Conservation (phyloP, 2,797 vertebrate genomes). For the Acrossocheilus fasciatus region DNA sequence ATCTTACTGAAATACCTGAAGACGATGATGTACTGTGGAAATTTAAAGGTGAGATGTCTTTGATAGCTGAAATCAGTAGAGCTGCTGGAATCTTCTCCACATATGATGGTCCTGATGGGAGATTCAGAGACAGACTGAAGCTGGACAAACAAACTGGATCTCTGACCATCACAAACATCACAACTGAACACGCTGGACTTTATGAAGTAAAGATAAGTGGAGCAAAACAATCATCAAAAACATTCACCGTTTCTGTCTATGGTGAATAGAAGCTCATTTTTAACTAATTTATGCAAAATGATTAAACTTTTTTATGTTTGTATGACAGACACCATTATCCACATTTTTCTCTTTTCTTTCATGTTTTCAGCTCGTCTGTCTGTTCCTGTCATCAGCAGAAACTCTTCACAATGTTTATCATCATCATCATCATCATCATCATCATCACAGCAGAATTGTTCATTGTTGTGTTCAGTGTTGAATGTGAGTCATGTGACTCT, state of each 20-base stretch:
- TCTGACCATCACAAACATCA: not conserved
- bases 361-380: too few species aligned
- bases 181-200: not conserved
- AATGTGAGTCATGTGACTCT: too few species aligned
- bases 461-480: too few species aligned
- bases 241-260: not conserved
- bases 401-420: too few species aligned
- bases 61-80: not conserved
- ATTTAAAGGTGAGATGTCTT: not conserved
- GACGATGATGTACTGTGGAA: not conserved
- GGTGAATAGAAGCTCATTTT: not conserved
- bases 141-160: not conserved
- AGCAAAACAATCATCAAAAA: not conserved
- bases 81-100: not conserved
- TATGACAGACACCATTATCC: too few species aligned
- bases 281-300: too few species aligned
- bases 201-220: not conserved
- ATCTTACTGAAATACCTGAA: not conserved
- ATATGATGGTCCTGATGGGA: not conserved
- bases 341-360: too few species aligned
- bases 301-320: too few species aligned
- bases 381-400: too few species aligned
- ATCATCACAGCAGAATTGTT: too few species aligned
- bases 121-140: slow-evolving; percentile 4
- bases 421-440: too few species aligned